phyloP scores from a whole-genome alignment of 2,113 vertebrate genomes.

The Tupaia chinensis region DNA sequence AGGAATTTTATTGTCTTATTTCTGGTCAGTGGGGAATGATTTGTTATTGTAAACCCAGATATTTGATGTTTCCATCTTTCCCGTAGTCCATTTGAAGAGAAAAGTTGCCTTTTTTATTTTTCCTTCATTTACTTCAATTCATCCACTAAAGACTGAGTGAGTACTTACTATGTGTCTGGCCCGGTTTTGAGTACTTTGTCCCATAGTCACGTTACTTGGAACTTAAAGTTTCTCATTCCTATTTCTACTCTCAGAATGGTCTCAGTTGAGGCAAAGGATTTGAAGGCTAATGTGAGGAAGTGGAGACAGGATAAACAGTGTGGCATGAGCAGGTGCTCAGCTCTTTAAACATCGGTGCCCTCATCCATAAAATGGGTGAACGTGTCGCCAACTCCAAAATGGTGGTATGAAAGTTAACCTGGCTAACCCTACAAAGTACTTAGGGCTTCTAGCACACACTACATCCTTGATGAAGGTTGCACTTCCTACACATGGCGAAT shows the following conservation, averaged over 20 bases:
- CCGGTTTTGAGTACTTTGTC: neutral
- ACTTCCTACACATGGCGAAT: neutral
- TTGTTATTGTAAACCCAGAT: neutral
- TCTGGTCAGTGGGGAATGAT: neutral
- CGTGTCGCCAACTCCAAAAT: too few relatives aligned
- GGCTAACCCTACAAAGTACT: neutral
- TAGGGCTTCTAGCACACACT: neutral
- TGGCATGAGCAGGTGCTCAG: neutral
- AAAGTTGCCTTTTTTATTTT: neutral
- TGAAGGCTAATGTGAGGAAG: neutral
- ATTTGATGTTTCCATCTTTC: neutral
- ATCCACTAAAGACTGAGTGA: neutral
- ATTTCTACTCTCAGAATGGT: neutral
- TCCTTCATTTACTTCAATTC: neutral
- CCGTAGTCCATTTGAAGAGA: neutral
- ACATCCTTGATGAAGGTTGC: neutral
- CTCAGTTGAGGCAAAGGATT: neutral
- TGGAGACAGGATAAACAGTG: neutral
- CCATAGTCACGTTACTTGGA: neutral
- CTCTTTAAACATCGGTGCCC: neutral
- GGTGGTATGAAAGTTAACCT: neutral
- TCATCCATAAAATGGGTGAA: too few relatives aligned
- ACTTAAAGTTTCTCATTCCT: neutral
- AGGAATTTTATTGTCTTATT: neutral
- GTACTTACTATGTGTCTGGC: neutral